Conservation (phyloP, 2,113 vertebrate genomes). For the Oncorhynchus nerka region DNA sequence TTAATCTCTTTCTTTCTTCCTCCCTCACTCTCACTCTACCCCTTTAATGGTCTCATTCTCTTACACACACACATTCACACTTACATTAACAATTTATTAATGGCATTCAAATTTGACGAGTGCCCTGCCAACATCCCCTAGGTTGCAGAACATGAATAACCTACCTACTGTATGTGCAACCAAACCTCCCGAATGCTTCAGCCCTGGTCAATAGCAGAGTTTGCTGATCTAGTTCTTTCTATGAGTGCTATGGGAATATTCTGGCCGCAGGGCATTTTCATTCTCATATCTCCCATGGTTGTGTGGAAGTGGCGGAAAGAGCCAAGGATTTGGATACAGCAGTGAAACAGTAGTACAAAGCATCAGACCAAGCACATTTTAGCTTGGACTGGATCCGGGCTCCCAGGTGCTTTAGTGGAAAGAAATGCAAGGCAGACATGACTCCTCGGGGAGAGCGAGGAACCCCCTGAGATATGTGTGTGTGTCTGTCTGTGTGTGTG, state of each 20-base stretch:
- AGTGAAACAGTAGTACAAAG: not conserved
- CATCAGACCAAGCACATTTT: not conserved
- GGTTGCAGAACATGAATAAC: not conserved
- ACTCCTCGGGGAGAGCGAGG: too few species aligned
- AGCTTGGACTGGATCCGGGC: not conserved
- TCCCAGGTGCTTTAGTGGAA: slow-evolving; percentile 19
- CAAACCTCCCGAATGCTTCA: not conserved
- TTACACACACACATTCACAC: not conserved
- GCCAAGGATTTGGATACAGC: not conserved
- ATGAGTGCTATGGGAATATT: slow-evolving; percentile 20
- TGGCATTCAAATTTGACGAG: not conserved
- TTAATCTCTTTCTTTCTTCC: not conserved
- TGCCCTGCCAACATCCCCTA: not conserved
- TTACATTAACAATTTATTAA: not conserved
- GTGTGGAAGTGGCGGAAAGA: not conserved
- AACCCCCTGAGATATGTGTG: too few species aligned
- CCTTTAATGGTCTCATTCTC: not conserved
- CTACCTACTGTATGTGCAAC: not conserved
- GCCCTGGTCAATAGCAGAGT: not conserved
- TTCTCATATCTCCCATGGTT: not conserved
- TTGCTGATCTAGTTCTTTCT: slow-evolving; percentile 12
- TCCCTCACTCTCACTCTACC: not conserved
- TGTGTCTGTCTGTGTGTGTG: too few species aligned
- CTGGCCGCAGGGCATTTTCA: slow-evolving; percentile 1
- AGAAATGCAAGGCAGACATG: not conserved